Evolutionary conservation across 1,140 invertebrate genomes (phyloP).

Genomic region (Anoplolepis gracilipes): DNA sequence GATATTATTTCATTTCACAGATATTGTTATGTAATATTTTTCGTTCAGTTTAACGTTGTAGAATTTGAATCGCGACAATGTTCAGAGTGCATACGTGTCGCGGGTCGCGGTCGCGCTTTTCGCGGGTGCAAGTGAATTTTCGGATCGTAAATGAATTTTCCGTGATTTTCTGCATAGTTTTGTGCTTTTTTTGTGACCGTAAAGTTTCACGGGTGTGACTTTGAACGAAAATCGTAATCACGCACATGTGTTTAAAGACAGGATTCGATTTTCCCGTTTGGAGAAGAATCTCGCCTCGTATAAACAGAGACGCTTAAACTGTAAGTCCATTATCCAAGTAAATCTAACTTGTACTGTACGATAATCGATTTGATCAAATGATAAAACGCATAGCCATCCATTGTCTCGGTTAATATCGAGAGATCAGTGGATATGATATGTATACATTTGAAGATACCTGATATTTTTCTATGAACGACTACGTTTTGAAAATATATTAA

Average conservation of each 20-base stretch:
- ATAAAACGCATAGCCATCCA: constrained; percentile 55
- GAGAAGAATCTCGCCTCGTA: background rate
- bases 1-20: background rate
- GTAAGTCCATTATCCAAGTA: constrained; percentile 53
- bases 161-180: background rate
- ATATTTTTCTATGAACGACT: constrained; percentile 57
- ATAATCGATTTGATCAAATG: constrained; percentile 52
- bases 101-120: background rate
- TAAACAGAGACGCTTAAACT: background rate
- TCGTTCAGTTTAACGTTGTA: background rate
- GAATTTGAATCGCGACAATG: constrained; percentile 11
- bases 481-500: constrained; percentile 70
- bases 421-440: constrained; percentile 75
- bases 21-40: no score
- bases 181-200: background rate
- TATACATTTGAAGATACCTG: constrained; percentile 61
- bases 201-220: background rate
- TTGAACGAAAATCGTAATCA: background rate
- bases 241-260: background rate
- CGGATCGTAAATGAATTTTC: background rate
- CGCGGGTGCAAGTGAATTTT: background rate
- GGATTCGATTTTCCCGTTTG: background rate
- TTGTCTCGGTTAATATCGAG: constrained; percentile 40
- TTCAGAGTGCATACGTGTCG: constrained; percentile 4
- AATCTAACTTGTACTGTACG: constrained; percentile 43